A percentile compares a stretch with the other conserved stretches of the same genome.
Conservation (phyloP, 1,140 invertebrate species). For the Drosophila virilis region DNA sequence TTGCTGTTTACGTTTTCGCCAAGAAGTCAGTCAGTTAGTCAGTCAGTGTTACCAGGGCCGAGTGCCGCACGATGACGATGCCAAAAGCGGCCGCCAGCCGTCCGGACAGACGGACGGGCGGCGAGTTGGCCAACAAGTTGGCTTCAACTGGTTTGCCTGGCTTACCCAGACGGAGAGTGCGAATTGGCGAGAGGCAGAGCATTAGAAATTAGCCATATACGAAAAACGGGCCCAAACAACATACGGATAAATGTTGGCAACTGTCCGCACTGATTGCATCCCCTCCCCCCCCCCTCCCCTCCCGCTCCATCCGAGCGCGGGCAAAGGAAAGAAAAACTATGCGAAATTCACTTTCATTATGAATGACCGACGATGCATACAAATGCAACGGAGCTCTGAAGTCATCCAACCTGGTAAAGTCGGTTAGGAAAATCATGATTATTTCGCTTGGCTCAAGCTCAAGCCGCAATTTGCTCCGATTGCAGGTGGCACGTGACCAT, state of each 20-base stretch:
- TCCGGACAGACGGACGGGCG: background rate
- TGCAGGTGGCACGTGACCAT: constrained; percentile 32
- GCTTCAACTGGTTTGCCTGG: constrained; percentile 60
- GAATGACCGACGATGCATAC: constrained; percentile 75
- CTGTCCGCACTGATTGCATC: background rate
- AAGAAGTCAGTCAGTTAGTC: constrained; percentile 73
- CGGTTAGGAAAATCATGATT: constrained; percentile 64
- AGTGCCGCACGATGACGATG: constrained; percentile 57
- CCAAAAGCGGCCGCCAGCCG: constrained; percentile 65
- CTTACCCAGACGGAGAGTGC: constrained; percentile 9
- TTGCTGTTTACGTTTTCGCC: constrained; percentile 50
- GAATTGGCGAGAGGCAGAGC: constrained; percentile 34
- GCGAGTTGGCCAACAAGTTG: constrained; percentile 43
- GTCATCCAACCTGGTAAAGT: constrained; percentile 76
- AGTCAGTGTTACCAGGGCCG: constrained; percentile 54
- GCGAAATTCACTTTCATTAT: constrained; percentile 82
- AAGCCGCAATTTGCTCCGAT: constrained; percentile 12
- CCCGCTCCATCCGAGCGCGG: background rate
- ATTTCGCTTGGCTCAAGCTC: constrained; percentile 21
- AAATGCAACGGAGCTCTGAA: constrained; percentile 58
- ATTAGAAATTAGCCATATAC: constrained; percentile 76
- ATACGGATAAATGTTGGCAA: constrained; percentile 3
- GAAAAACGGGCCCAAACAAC: constrained; percentile 10
- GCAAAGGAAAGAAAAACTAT: constrained; percentile 58
- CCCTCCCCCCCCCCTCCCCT: too few species aligned